Base-by-base conservation (phyloP, 2,113 vertebrate genomes). In the Lota lota region DNA sequence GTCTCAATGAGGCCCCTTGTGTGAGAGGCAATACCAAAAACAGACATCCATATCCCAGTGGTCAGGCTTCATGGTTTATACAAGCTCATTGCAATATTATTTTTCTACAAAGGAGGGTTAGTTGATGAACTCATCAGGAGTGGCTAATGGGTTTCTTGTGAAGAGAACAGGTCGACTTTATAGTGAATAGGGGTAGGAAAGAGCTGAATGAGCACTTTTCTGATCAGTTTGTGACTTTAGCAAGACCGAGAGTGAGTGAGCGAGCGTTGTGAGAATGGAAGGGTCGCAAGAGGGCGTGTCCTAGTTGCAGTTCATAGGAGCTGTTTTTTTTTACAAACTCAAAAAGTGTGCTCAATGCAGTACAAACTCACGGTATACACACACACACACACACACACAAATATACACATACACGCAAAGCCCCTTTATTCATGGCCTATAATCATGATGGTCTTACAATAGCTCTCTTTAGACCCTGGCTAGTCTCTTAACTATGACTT, bases 291-390 rank as follows among this genome's bases (percentile, higher is more conserved):
- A 60, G 62, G 17, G 12, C 16, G 28, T 59, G 79, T 71, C 75
- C 74, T 83, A 75, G 75, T 81, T 79, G 72, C 57, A 73, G 56
- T 57, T 72, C 71, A 54, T 74, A 72, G 78, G 66, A 65, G 67
- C 57, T 75, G 72, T 77, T 72, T 77, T 65, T 73, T 64, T 80
- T 70, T 63, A 54, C 67, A 61, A 20, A 58, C 18, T 20, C 28
- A 7, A 18, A 56, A 16, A 18, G 16, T 58, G 53, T 67, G 67
- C 53, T 56, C 53, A 58, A 20, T 58, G 16, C 10, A 61, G 56
- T 18, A 22, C 59, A 61, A 19, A 61, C 59, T 21, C 50, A 61
- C 65, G 40, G 60, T 57, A 33, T 64, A 72, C 59, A 67, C 24
- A 51, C 68, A 72, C 59, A 67, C 24, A 51, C 58, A 63, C 3